Evolutionary conservation across 2,888 invertebrate genomes (phyloP), one percentile per base, ranked within the genome.

Genomic region (Brachylomia viminalis): DNA sequence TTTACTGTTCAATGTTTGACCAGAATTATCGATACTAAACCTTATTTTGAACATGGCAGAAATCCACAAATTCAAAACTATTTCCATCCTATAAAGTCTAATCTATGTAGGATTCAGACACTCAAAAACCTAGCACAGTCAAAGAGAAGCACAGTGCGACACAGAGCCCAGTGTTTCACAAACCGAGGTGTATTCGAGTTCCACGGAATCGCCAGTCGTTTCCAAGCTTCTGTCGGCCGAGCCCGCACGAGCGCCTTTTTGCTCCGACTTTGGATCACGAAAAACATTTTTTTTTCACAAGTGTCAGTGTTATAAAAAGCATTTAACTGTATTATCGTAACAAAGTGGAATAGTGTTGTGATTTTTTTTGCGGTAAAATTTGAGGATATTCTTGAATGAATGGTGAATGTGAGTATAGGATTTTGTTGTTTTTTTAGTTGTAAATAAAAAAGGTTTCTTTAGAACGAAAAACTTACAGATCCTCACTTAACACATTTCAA

Each of bases 151-250:
- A 77, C 64, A 56, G 86, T 79, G 74, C 30, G 69, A 82, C 87
- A 88, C 87, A 77, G 47, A 58, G 56, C 38, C 54, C 72, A 65
- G 85, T 85, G 87, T 84, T 68, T 79, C 68, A 58, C 17, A 42
- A 42, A 76, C 59, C 66, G 80, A 85, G 77, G 72, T 68, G 45
- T 38, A 56, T 69, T 73, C 58, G 47, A 81, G 77, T 82, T 79
- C 82, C 80, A 75, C 72, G 59, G 72, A 68, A 72, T 71, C 84
- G 88, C 78, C 90, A 91, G 91, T 91, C 81, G 88, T 75, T 79
- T 75, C 75, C 74, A 82, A 85, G 87, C 90, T 87, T 84, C 86
- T 84, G 87, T 74, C 80, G 79, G 56, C 77, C 71, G 33, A 86
- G 77, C 89, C 72, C 90, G 90, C 85, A 87, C 84, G 79, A 82